phyloP scores from a whole-genome alignment of 2,113 vertebrate genomes.

The Calypte anna region DNA sequence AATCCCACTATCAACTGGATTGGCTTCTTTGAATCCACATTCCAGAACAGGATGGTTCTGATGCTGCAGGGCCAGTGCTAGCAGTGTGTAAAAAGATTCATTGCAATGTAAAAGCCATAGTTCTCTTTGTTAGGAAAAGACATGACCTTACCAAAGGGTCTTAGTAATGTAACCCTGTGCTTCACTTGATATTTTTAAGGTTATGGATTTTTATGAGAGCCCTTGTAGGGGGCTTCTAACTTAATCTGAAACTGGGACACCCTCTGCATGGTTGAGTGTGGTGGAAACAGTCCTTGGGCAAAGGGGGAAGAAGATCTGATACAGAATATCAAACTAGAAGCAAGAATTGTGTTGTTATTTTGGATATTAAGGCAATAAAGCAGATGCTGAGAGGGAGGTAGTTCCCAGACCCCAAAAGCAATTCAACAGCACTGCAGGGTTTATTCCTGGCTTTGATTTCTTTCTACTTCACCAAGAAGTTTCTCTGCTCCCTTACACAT shows the following conservation, averaged over 20 bases:
- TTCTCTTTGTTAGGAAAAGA: not conserved
- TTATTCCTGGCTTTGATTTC: not conserved
- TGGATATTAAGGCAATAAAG: not conserved
- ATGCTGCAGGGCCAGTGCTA: not conserved
- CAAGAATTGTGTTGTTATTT: not conserved
- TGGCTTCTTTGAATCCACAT: not conserved
- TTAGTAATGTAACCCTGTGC: not conserved
- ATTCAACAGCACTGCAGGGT: not conserved
- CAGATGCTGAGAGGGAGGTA: not conserved
- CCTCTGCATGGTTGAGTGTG: not conserved
- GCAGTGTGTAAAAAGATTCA: not conserved
- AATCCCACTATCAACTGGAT: not conserved
- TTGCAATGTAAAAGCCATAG: not conserved
- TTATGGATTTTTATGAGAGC: not conserved
- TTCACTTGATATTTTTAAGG: not conserved
- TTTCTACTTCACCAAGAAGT: not conserved
- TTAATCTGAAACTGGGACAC: not conserved
- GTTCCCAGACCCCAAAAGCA: not conserved
- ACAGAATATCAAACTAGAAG: not conserved
- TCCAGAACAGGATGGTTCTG: not conserved
- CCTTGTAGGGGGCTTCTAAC: not conserved
- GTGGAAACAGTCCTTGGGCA: not conserved
- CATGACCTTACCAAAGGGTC: not conserved
- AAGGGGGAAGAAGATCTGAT: not conserved
- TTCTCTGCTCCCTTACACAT: fast-evolving